Percentiles rank a stretch among this genome's conserved stretches.
Conservation (phyloP, 1,140 invertebrate species). For the Drosophila lacteicornis region DNA sequence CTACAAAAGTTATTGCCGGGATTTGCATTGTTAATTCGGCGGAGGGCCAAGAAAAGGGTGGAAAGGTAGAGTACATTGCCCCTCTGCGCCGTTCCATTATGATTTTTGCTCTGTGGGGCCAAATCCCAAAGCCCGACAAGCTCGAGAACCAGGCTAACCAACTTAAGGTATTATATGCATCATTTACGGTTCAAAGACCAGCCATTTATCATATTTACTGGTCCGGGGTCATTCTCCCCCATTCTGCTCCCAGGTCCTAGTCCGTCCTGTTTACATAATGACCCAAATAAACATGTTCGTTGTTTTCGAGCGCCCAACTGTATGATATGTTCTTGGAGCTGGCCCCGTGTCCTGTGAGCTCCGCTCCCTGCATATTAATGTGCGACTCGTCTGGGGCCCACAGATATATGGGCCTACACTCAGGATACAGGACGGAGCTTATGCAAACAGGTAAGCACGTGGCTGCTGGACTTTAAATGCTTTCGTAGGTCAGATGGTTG, state of each 20-base stretch:
- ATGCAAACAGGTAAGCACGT: conserved; percentile 11
- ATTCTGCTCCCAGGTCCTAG: neutral
- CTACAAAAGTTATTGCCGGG: conserved; percentile 47
- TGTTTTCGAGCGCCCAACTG: conserved; percentile 12
- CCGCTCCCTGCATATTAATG: conserved; percentile 63
- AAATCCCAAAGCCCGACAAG: conserved; percentile 9
- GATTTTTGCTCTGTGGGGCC: conserved; percentile 38
- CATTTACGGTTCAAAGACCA: conserved; percentile 59
- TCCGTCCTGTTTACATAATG: conserved; percentile 59
- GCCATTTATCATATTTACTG: conserved; percentile 66
- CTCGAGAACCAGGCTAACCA: conserved; percentile 8
- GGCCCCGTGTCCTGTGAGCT: conserved; percentile 8
- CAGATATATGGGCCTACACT: conserved; percentile 10
- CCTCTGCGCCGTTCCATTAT: conserved; percentile 5
- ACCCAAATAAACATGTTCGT: conserved; percentile 62
- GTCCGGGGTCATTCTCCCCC: conserved; percentile 13
- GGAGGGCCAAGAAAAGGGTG: conserved; percentile 8
- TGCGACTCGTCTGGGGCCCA: conserved; percentile 15
- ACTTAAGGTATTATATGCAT: conserved; percentile 43
- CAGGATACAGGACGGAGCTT: neutral
- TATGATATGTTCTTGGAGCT: conserved; percentile 24
- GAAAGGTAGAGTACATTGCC: conserved; percentile 10
- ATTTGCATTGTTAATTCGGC: conserved; percentile 65
- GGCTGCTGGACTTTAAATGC: conserved; percentile 1
- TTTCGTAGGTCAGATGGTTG: conserved; percentile 5